These are phyloP conservation scores for Ondatra zibethicus DNA, from an alignment of 2,113 vertebrate species.

Conservation along the genomic window DNA sequence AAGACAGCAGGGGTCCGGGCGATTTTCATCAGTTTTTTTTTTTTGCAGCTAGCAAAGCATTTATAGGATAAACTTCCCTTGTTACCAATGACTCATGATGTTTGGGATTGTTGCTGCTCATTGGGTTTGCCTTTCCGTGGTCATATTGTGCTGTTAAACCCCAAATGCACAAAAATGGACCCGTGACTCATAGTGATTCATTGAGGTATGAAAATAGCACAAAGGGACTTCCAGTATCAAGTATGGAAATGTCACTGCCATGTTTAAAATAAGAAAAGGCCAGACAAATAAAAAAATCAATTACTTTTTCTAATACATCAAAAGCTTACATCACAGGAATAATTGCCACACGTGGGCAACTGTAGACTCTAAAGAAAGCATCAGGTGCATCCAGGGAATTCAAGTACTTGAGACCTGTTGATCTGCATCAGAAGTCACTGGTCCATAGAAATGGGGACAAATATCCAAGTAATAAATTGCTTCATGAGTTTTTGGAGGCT, in stretches of 20 bases:
- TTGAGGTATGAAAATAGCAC: neutral
- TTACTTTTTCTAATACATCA: neutral
- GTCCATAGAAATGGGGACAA: no score
- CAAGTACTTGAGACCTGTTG: no score
- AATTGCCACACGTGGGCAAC: neutral
- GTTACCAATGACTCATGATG: neutral
- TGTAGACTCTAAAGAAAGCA: neutral
- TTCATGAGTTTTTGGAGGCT: neutral
- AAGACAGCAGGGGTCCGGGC: neutral
- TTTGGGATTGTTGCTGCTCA: neutral
- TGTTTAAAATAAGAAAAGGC: slow-evolving; percentile 11
- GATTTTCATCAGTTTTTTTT: no score
- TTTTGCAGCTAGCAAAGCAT: neutral
- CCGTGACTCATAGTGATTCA: slow-evolving; percentile 26
- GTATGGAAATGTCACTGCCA: neutral
- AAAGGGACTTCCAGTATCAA: neutral
- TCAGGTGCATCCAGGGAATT: neutral
- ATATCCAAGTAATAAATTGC: neutral
- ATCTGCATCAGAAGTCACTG: neutral
- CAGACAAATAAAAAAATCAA: neutral
- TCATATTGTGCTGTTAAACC: neutral
- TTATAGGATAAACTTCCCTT: neutral
- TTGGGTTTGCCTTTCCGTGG: neutral
- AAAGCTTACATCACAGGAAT: neutral
- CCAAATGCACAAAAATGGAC: neutral